Evolutionary conservation across 2,113 vertebrate genomes (phyloP).

Genomic region (Turnix velox): DNA sequence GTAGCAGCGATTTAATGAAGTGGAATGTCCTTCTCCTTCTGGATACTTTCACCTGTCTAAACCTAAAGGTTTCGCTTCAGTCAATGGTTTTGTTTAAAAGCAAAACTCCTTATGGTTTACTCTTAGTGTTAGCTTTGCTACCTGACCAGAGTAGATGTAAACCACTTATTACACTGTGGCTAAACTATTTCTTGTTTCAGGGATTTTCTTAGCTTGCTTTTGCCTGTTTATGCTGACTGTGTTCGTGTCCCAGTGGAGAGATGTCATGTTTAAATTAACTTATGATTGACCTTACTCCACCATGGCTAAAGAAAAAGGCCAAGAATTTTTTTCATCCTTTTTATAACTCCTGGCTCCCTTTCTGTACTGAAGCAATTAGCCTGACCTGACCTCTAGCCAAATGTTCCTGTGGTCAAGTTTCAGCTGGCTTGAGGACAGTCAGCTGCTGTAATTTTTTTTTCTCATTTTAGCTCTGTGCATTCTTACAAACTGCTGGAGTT

Average conservation of each 20-base stretch:
- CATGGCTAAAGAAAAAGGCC: background rate
- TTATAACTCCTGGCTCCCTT: constrained; percentile 53
- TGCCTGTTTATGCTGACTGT: background rate
- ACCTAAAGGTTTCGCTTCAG: background rate
- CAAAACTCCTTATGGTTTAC: background rate
- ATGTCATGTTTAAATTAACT: constrained; percentile 31
- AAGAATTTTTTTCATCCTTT: constrained; percentile 49
- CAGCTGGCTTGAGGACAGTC: constrained; percentile 1
- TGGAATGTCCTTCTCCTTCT: background rate
- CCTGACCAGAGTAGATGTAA: background rate
- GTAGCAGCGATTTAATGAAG: background rate
- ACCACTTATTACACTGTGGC: background rate
- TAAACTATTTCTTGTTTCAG: background rate
- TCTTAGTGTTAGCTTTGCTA: background rate
- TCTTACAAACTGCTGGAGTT: background rate
- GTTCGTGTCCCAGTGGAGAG: background rate
- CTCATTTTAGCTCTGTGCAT: constrained; percentile 2
- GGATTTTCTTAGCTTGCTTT: background rate
- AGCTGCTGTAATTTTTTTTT: background rate
- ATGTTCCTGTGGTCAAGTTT: constrained; percentile 15
- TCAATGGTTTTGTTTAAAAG: background rate
- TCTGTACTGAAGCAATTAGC: constrained; percentile 20
- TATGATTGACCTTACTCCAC: constrained; percentile 39
- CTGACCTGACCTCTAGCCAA: constrained; percentile 28
- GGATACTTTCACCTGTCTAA: background rate